These are phyloP conservation scores for Synanthedon myopaeformis DNA, from an alignment of 2,888 invertebrate species.

Conservation along the genomic window DNA sequence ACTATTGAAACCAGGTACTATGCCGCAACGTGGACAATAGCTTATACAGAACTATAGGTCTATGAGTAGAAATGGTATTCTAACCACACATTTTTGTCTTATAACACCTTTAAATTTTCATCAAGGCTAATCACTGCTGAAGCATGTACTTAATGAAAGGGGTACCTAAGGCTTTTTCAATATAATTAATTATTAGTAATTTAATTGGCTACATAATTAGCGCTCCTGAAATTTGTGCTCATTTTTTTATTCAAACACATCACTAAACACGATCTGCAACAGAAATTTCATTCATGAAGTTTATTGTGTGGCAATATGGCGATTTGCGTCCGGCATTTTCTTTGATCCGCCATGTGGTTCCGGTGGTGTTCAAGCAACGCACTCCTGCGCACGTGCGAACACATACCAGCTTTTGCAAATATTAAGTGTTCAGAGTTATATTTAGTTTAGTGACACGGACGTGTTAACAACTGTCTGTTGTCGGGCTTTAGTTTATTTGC, in stretches of 20 bases:
- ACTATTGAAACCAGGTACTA: not conserved
- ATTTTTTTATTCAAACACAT: too few relatives aligned
- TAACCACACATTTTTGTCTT: too few relatives aligned
- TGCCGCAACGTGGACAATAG: not conserved
- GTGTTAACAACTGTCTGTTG: not conserved
- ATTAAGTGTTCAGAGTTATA: not conserved
- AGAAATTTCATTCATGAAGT: not conserved
- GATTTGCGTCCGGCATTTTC: slow-evolving; percentile 1
- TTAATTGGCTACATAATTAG: too few relatives aligned
- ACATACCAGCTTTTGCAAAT: not conserved
- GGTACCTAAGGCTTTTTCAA: too few relatives aligned
- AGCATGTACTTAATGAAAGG: too few relatives aligned
- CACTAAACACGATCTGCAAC: not conserved
- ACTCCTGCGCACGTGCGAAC: slow-evolving; percentile 13
- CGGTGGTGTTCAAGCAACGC: slow-evolving; percentile 8
- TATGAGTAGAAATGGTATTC: too few relatives aligned
- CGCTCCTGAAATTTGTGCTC: too few relatives aligned
- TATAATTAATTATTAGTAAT: too few relatives aligned
- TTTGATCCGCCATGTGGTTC: slow-evolving; percentile 4
- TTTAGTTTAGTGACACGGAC: not conserved
- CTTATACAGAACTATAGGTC: not conserved
- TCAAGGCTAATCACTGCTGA: too few relatives aligned
- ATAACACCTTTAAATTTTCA: too few relatives aligned
- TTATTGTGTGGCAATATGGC: not conserved
- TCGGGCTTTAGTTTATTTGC: too few relatives aligned